phyloP scores from a whole-genome alignment of 2,797 vertebrate genomes.

The Alectoris magna region DNA sequence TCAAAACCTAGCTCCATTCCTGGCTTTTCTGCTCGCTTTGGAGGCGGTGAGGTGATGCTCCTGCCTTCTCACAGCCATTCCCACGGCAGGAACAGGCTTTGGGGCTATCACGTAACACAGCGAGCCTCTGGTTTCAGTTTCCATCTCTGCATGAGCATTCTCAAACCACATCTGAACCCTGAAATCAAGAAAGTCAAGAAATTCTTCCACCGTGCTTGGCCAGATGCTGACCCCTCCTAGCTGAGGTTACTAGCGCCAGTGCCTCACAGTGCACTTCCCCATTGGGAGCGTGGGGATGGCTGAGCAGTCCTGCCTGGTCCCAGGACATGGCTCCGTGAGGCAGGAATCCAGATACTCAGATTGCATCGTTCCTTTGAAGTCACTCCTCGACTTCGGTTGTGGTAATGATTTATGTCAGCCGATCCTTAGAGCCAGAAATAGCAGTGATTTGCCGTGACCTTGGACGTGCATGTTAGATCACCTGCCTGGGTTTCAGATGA shows the following conservation, averaged over 20 bases:
- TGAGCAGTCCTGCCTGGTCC: neutral
- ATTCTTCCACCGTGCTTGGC: neutral
- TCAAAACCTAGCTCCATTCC: neutral
- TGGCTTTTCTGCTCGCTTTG: neutral
- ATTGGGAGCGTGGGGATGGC: neutral
- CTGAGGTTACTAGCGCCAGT: neutral
- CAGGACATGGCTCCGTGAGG: neutral
- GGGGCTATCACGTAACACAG: neutral
- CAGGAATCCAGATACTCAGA: constrained; percentile 7
- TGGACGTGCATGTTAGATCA: neutral
- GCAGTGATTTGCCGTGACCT: neutral
- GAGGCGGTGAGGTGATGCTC: neutral
- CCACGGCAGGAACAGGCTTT: neutral
- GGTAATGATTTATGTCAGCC: constrained; percentile 14
- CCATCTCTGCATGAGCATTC: neutral
- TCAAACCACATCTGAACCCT: neutral
- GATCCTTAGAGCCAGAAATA: neutral
- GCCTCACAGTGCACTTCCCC: neutral
- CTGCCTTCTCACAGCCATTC: neutral
- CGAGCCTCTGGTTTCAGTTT: neutral
- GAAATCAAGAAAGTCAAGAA: neutral
- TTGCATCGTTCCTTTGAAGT: constrained; percentile 50
- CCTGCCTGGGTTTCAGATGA: neutral
- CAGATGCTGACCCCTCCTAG: neutral
- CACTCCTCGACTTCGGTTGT: neutral